These are phyloP conservation scores for Percopsis omiscomaycus DNA, from an alignment of 2,797 vertebrate genomes.

Conservation along the genomic window DNA sequence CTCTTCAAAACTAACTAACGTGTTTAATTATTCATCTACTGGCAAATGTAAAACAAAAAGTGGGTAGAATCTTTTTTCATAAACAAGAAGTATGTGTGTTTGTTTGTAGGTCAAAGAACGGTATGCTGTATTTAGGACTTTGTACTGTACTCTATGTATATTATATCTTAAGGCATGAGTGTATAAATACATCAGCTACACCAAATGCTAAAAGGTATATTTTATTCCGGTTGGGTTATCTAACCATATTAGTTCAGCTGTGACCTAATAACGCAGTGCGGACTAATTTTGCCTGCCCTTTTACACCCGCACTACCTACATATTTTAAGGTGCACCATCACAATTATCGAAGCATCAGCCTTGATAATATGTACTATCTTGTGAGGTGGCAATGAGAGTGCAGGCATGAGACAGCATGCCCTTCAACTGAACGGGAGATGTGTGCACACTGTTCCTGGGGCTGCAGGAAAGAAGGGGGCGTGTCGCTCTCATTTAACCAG, in stretches of 20 bases:
- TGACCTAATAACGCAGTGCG: too few relatives aligned
- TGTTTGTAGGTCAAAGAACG: not conserved
- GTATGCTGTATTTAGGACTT: too few relatives aligned
- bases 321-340: slow-evolving; percentile 2
- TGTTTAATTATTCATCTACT: slow-evolving; percentile 67
- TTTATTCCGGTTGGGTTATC: not conserved
- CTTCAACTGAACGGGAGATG: slow-evolving; percentile 66
- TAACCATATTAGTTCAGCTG: too few relatives aligned
- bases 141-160: not conserved
- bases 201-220: not conserved
- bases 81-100: slow-evolving; percentile 4
- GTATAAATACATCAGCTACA: not conserved
- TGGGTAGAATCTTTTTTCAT: slow-evolving; percentile 28
- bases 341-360: slow-evolving; percentile 31
- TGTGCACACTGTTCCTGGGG: slow-evolving; percentile 61
- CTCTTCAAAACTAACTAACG: slow-evolving; percentile 53
- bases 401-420: slow-evolving; percentile 51
- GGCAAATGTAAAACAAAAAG: slow-evolving; percentile 48
- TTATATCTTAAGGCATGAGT: not conserved
- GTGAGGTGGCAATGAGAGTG: slow-evolving; percentile 34
- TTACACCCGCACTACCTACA: not conserved
- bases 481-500: slow-evolving; percentile 61
- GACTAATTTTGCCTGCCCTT: too few relatives aligned
- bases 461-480: slow-evolving; percentile 54
- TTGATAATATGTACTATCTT: slow-evolving; percentile 34